Conservation (phyloP, 2,113 vertebrate genomes). For the Suricata suricatta region DNA sequence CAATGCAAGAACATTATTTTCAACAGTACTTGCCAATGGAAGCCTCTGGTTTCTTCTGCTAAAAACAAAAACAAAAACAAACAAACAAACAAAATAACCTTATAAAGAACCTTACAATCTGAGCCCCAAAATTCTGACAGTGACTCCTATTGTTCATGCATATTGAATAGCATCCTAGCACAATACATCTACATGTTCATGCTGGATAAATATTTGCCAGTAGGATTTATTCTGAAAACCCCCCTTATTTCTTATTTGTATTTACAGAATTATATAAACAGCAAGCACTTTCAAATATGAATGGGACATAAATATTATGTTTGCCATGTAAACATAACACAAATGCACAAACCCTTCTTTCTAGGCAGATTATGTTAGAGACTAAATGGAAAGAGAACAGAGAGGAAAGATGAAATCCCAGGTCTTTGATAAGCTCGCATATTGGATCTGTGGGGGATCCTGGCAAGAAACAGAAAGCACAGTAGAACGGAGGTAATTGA, state of each 20-base stretch:
- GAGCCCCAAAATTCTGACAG: neutral
- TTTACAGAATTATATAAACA: neutral
- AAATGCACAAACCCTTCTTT: neutral
- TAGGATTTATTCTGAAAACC: slow-evolving; percentile 16
- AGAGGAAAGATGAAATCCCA: neutral
- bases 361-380: neutral
- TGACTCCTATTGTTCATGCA: neutral
- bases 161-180: neutral
- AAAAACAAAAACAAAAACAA: neutral
- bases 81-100: neutral
- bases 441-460: neutral
- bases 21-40: neutral
- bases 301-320: neutral
- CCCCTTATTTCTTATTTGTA: neutral
- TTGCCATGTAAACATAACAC: neutral
- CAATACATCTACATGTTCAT: neutral
- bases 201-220: neutral
- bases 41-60: neutral
- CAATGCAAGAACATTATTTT: neutral
- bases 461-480: neutral
- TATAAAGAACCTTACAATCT: neutral
- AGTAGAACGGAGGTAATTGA: neutral
- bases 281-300: neutral
- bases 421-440: neutral
- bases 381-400: neutral